A percentile compares a stretch with the other conserved stretches of the same genome.
These are phyloP conservation scores for Muraenolepis orangiensis DNA, from an alignment of 2,797 vertebrate genomes.

Conservation along the genomic window DNA sequence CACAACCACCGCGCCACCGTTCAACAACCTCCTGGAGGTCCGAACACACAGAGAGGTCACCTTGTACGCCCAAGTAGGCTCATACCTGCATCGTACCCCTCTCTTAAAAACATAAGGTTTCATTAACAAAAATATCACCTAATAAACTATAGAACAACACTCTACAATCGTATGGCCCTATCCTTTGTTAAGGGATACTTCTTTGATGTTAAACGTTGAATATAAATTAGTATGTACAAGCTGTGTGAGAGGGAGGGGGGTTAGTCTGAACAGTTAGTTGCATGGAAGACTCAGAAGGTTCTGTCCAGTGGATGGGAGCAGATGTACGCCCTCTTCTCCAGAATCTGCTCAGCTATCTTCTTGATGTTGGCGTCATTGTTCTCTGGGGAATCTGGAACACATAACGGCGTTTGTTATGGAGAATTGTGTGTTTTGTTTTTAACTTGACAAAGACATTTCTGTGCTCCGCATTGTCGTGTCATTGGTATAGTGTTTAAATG, in stretches of 20 bases:
- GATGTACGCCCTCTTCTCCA: slow-evolving; percentile 81
- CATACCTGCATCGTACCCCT: not conserved
- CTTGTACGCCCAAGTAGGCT: slow-evolving; percentile 7
- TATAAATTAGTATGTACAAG: slow-evolving; percentile 1
- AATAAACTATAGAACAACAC: not conserved
- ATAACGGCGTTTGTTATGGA: slow-evolving; percentile 16
- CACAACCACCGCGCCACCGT: not conserved
- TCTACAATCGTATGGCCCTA: not conserved
- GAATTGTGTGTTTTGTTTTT: slow-evolving; percentile 1
- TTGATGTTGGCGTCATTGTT: slow-evolving; percentile 86
- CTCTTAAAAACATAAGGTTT: slow-evolving; percentile 4
- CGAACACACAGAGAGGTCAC: slow-evolving; percentile 27
- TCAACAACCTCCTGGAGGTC: slow-evolving; percentile 16
- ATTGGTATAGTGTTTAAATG: not conserved
- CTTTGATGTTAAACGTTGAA: not conserved
- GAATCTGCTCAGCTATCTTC: slow-evolving; percentile 82
- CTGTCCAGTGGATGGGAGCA: slow-evolving; percentile 90
- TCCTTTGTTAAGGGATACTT: not conserved
- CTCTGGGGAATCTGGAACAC: slow-evolving; percentile 79
- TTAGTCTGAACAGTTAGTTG: not conserved
- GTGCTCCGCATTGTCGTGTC: not conserved
- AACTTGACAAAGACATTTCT: slow-evolving; percentile 9
- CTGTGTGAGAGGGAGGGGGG: not conserved
- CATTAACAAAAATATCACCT: not conserved
- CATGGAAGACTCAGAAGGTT: slow-evolving; percentile 68